phyloP scores from a whole-genome alignment of 1,140 invertebrate genomes.

The Drosophila littoralis region DNA sequence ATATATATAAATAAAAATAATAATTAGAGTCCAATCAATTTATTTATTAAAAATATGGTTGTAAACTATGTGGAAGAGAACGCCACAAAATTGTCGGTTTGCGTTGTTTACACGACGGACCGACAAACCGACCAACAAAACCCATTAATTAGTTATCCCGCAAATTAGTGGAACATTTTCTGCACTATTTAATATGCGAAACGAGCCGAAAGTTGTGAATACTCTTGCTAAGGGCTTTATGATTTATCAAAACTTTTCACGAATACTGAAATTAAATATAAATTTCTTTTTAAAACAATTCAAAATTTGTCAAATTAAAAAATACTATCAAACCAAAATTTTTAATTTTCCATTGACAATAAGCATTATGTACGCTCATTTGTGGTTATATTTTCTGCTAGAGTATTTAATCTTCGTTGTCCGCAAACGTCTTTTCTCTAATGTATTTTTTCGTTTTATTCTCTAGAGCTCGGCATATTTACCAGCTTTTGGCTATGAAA shows the following conservation, averaged over 20 bases:
- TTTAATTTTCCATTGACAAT: too few species aligned
- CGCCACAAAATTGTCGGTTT: constrained; percentile 27
- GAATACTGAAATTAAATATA: not conserved
- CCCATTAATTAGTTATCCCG: constrained; percentile 77
- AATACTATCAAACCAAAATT: not conserved
- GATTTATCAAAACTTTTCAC: too few species aligned
- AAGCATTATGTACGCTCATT: too few species aligned
- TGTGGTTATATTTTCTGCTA: not conserved
- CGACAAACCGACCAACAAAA: constrained; percentile 28
- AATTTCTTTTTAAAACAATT: too few species aligned
- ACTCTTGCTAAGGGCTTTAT: not conserved
- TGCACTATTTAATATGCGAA: constrained; percentile 28
- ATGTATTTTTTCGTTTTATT: constrained; percentile 2
- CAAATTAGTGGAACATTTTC: constrained; percentile 74
- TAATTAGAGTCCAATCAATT: constrained; percentile 69
- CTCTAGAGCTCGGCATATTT: constrained; percentile 15
- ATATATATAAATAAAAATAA: constrained; percentile 37
- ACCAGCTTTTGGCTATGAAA: constrained; percentile 51
- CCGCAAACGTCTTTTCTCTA: not conserved
- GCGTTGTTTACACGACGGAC: constrained; percentile 16
- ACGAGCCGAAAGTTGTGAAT: constrained; percentile 19
- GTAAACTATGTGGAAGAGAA: constrained; percentile 25
- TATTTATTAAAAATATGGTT: constrained; percentile 56
- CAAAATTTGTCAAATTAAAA: not conserved
- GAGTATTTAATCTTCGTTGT: not conserved